Base-by-base conservation (phyloP, 1,140 invertebrate genomes). In the Radopholus similis region DNA sequence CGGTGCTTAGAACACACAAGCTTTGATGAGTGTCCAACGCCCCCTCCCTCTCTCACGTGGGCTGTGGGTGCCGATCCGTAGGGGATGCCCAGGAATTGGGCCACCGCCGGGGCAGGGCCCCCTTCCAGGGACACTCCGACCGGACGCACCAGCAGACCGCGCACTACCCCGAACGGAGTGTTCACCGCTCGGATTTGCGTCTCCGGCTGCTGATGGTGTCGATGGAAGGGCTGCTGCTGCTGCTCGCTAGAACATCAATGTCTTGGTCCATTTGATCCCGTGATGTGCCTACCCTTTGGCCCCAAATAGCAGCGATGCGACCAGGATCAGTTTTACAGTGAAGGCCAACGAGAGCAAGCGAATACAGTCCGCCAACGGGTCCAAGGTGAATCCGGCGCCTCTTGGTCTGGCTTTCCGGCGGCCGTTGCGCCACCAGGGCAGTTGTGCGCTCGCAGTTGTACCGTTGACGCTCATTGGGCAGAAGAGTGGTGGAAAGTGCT, bases 61-160 rank as follows among this genome's bases (percentile, higher is more conserved):
- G 91, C 92, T 2, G 90, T 85, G 2, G 93, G 93, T 28, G 93
- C 90, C 26, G 91, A 91, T 18, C 93, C 95, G 83, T 96, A 97
- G 0, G 93, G 92, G 42, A 96, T 89, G 0, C 94, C 94, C 1
- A 91, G 86, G 82, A 93, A 97, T 65, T 92, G 90, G 21, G 78
- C 72, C 6, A 81, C 79, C 26, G 78, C 62, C 13, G 15, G 0
- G 76, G 76, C 11, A 78, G 55, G 67, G 77, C 77, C 68, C n/a
- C 40, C 56, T 15, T 26, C 32, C 40, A 38, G 26, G 15, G 34
- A 18, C 56, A 58, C 15, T 18, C 53, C 35, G 55, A 64, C 59
- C 0, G 72, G 72, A 11, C 28, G 38, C 4, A 81, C 65, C 13
- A 76, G 65, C 60, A 76, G 64, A 6, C 80, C 81, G 18, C 67